These are phyloP conservation scores for Irena cyanogastra DNA, from an alignment of 2,113 vertebrate species.

Conservation along the genomic window DNA sequence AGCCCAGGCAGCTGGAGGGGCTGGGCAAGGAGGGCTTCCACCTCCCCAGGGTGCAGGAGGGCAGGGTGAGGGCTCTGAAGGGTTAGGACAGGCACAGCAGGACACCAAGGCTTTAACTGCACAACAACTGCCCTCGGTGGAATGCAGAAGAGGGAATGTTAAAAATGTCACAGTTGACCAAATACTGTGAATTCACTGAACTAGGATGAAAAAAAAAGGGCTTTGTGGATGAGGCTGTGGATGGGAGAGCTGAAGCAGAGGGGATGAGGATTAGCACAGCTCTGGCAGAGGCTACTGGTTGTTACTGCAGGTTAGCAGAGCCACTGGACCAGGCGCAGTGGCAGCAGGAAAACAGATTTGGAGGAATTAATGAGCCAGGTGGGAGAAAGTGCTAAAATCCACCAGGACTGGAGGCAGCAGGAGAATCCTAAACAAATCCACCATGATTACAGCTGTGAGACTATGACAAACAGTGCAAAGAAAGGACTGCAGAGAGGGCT, in stretches of 20 bases:
- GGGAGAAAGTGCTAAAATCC: slow-evolving; percentile 2
- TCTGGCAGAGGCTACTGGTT: not conserved
- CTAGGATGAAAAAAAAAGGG: not conserved
- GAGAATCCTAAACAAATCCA: not conserved
- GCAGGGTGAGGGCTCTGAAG: not conserved
- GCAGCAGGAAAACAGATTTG: not conserved
- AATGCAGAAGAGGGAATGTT: not conserved
- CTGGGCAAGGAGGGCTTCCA: not conserved
- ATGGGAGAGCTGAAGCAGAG: not conserved
- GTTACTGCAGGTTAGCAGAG: not conserved
- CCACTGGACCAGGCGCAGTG: not conserved
- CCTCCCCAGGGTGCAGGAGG: not conserved
- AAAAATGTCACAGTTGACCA: not conserved
- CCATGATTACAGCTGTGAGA: not conserved
- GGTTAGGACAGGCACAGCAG: not conserved
- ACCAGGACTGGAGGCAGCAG: not conserved
- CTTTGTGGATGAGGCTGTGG: not conserved
- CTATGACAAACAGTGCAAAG: not conserved
- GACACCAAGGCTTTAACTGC: not conserved
- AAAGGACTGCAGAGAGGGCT: not conserved
- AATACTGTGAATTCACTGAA: not conserved
- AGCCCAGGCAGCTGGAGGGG: not conserved
- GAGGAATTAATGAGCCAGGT: not conserved
- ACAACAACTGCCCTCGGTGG: not conserved
- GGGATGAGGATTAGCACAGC: not conserved